Evolutionary conservation across 2,113 vertebrate genomes (phyloP).

Genomic region (Cepphus grylle): DNA sequence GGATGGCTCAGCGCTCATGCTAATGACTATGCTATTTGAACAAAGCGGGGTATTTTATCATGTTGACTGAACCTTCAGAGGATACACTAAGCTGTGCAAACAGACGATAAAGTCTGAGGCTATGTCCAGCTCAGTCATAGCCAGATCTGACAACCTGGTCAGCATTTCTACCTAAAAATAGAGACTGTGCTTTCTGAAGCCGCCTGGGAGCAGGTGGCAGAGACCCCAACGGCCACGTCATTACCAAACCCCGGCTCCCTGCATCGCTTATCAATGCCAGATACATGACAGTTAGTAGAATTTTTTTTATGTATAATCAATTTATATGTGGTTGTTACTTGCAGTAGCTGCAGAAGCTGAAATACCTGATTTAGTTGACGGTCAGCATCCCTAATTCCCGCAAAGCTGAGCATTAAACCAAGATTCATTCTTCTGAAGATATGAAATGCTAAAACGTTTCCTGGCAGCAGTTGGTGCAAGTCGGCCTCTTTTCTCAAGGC

Average conservation of each 20-base stretch:
- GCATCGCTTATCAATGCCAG: background rate
- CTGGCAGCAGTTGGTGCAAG: background rate
- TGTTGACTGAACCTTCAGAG: background rate
- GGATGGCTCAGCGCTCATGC: background rate
- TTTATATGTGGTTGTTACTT: background rate
- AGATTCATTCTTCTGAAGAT: background rate
- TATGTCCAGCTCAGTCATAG: background rate
- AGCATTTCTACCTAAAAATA: background rate
- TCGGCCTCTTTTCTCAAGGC: background rate
- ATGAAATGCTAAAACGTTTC: background rate
- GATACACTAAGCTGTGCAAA: conserved; percentile 2
- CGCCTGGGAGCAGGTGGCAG: background rate
- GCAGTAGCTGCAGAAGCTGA: background rate
- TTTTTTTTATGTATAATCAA: background rate
- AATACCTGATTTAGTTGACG: background rate
- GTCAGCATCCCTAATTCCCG: background rate
- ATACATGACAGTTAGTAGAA: background rate
- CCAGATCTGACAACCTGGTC: background rate
- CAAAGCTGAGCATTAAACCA: background rate
- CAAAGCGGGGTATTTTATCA: background rate
- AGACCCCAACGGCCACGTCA: background rate
- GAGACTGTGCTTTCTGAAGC: background rate
- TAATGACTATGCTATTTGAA: background rate
- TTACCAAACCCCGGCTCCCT: background rate
- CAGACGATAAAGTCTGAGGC: background rate